Base-by-base conservation (phyloP, 2,797 vertebrate species). In the Typhlichthys subterraneus region DNA sequence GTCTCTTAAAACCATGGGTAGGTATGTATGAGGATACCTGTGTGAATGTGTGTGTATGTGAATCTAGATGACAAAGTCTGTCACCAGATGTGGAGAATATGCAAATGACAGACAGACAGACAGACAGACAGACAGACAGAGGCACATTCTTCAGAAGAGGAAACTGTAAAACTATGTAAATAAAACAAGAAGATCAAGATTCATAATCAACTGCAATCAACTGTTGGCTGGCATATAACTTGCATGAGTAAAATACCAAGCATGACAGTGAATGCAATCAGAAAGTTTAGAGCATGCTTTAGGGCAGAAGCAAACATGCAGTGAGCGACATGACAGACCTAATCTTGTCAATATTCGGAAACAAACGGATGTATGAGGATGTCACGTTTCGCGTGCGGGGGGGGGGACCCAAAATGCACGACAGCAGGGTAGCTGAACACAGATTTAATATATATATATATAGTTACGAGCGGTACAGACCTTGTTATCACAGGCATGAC, bases 141-240 rank as follows among this genome's bases (percentile, higher is more conserved):
- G 15, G 14, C 54, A 53, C 38, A 42, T 9, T 42, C 38, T 7
- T 7, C 6, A 42, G 38, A 42, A 42, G 38, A 42, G 1, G 8
- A 53, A 12, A 57, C 14, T 1, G n/a, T 12, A 13, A 14, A 23
- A 23, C 2, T 23, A 23, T 23, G 19, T 23, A 23, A 23, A 23
- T 23, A 23, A 23, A 42, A 42, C 6, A 42, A 42, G 7, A 42
- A 42, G 6, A 9, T 2, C 9, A 42, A 42, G 38, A 42, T 38
- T 9, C 33, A 38, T 53, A 73, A 81, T 77, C 63, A 73, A 63
- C 73, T 80, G 52, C 63, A 84, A 81, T 85, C 76, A 76, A 49
- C 61, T n/a, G 11, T 56, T 70, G 64, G 33, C 38, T 45, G n/a
- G 12, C 51, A 57, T 14, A 11, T 53, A 45, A 57, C 23, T 2